These are phyloP conservation scores for Cyclophora albipunctata DNA, from an alignment of 2,888 invertebrate species.

Conservation along the genomic window DNA sequence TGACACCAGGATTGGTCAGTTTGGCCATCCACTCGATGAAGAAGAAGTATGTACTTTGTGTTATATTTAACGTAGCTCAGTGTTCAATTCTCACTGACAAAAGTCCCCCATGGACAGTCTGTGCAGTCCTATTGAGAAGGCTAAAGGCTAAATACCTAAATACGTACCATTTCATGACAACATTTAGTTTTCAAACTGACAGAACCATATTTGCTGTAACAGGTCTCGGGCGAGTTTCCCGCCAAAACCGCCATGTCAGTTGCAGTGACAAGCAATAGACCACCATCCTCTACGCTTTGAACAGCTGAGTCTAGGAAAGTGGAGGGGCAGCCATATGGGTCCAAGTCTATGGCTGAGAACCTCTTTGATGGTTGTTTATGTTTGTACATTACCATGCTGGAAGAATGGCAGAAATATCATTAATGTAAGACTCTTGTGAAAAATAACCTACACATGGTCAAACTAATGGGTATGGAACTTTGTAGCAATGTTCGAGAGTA, in stretches of 20 bases:
- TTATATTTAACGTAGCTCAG: no score
- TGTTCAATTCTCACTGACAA: no score
- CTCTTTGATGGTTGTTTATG: conserved; percentile 78
- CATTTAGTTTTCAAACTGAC: conserved; percentile 88
- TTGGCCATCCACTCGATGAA: no score
- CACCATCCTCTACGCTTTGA: conserved; percentile 86
- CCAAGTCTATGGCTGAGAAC: conserved; percentile 94
- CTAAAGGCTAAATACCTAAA: no score
- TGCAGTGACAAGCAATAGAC: conserved; percentile 94
- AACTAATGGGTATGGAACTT: no score
- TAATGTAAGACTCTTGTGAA: background rate
- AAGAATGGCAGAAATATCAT: conserved; percentile 20
- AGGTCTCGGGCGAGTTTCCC: conserved; percentile 96
- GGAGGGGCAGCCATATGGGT: conserved; percentile 97
- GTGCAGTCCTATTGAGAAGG: no score
- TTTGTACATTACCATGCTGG: conserved; percentile 89
- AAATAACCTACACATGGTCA: no score
- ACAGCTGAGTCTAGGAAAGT: conserved; percentile 93
- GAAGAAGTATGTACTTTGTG: no score
- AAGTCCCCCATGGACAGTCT: no score
- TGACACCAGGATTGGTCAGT: no score
- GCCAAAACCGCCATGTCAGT: conserved; percentile 98
- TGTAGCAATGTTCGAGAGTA: no score
- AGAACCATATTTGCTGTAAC: conserved; percentile 94
- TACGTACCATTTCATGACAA: conserved; percentile 94